Evolutionary conservation across 2,888 invertebrate genomes (phyloP), one percentile per base, ranked within the genome.

Genomic region (Cheilosia impressa): DNA sequence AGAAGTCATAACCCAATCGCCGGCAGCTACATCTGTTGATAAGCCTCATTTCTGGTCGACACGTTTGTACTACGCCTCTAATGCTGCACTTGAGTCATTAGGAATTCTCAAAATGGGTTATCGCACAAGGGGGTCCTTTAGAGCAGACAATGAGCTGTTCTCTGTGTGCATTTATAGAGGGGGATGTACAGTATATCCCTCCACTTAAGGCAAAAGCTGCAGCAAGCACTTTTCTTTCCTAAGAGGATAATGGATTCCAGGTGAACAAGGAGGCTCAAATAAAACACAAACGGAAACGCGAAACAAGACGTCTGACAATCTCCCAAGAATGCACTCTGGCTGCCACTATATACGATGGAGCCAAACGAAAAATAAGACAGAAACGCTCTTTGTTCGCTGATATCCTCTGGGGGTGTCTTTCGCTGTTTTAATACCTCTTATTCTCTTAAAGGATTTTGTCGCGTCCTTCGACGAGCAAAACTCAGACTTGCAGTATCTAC

Each of bases 161-260:
- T 41, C 6, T 60, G 17, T 41, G 17, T 1, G 47, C 6, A 15
- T 22, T 22, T 60, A 22, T 22, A 31, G 31, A n/a, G 4, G 13
- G 13, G 4, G 0, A 13, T 13, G 38, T 38, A 13, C 4, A 13
- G 15, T 60, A 15, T 72, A 57, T 63, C 27, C 4, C 45, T 17
- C 45, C 73, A 75, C 80, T 75, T 57, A 34, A 43, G 34, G 43
- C 45, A 79, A 78, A 78, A 60, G 55, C 62, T 38, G 22, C 57
- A 52, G 58, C 75, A 80, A 69, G 65, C 50, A 52, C 52, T 43
- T 69, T 75, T 71, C 53, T 75, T 34, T 19, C 73, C 53, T 31
- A 52, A 84, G 79, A 83, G 68, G 84, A 84, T 80, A 84, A 84
- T 76, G 69, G 84, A 80, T 71, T 80, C 69, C 80, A 84, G 84